Conservation (phyloP, 2,797 vertebrate species). For the Petrocephalus sullivani region DNA sequence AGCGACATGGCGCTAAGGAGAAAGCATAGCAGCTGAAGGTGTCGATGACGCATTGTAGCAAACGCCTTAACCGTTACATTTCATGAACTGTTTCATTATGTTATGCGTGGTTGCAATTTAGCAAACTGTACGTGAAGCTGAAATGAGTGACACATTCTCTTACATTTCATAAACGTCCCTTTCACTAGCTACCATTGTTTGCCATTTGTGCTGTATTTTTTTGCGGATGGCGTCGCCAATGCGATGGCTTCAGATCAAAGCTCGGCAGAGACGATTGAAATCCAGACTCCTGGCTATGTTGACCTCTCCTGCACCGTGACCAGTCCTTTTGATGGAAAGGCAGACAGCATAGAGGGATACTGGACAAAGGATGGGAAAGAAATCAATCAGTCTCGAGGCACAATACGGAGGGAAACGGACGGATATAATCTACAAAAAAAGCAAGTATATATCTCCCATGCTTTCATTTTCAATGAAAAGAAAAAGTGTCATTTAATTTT, state of each 20-base stretch:
- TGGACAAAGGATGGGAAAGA: slow-evolving; percentile 66
- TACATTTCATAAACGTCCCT: background rate
- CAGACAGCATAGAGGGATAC: slow-evolving; percentile 49
- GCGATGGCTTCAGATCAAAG: background rate
- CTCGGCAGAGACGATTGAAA: background rate
- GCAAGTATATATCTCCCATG: slow-evolving; percentile 42
- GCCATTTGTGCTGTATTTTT: no score
- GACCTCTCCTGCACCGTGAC: slow-evolving; percentile 64
- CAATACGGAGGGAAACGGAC: slow-evolving; percentile 37
- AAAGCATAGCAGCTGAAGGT: background rate
- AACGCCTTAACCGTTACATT: background rate
- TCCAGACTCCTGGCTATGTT: slow-evolving; percentile 38
- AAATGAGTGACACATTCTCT: background rate
- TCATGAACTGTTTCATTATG: background rate
- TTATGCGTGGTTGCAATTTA: background rate
- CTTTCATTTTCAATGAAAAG: background rate
- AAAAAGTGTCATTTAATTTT: background rate
- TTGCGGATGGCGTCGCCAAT: background rate
- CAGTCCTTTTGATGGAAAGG: slow-evolving; percentile 25
- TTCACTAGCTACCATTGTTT: background rate
- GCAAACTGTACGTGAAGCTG: background rate
- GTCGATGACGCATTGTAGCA: background rate
- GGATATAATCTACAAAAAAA: slow-evolving; percentile 46
- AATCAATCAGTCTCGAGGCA: slow-evolving; percentile 45
- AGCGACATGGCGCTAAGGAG: background rate